Conservation (phyloP, 2,797 vertebrate species). For the Cirrhinus molitorella region DNA sequence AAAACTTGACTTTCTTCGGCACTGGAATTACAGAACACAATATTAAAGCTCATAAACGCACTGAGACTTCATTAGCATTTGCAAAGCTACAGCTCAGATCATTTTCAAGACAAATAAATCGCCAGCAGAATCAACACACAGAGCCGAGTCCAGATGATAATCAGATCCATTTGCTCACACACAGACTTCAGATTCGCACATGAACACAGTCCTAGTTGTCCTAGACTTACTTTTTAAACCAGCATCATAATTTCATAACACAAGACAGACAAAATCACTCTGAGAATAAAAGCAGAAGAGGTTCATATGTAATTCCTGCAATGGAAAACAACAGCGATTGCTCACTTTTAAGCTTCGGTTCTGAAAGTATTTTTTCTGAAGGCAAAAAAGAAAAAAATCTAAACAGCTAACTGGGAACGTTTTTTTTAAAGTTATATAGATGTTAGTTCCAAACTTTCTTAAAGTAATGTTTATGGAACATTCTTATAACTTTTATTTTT, state of each 20-base stretch:
- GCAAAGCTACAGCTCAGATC: constrained; percentile 32
- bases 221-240: not conserved
- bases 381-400: too few relatives aligned
- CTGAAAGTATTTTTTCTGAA: not conserved
- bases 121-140: constrained; percentile 23
- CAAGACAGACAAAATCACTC: not conserved
- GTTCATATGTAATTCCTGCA: not conserved
- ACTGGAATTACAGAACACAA: constrained; percentile 18
- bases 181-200: not conserved
- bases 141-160: not conserved
- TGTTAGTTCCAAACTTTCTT: too few relatives aligned
- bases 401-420: too few relatives aligned
- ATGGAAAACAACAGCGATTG: too few relatives aligned
- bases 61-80: constrained; percentile 34
- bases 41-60: constrained; percentile 44
- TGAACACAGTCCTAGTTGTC: not conserved
- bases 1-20: constrained; percentile 4
- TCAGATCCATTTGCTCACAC: constrained; percentile 40
- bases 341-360: too few relatives aligned
- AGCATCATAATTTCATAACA: too few relatives aligned
- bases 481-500: too few relatives aligned
- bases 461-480: too few relatives aligned
- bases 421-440: too few relatives aligned
- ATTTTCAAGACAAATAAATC: constrained; percentile 37
- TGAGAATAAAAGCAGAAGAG: too few relatives aligned